These are phyloP conservation scores for Steinernema scapterisci DNA, from an alignment of 2,888 invertebrate species.

Conservation along the genomic window DNA sequence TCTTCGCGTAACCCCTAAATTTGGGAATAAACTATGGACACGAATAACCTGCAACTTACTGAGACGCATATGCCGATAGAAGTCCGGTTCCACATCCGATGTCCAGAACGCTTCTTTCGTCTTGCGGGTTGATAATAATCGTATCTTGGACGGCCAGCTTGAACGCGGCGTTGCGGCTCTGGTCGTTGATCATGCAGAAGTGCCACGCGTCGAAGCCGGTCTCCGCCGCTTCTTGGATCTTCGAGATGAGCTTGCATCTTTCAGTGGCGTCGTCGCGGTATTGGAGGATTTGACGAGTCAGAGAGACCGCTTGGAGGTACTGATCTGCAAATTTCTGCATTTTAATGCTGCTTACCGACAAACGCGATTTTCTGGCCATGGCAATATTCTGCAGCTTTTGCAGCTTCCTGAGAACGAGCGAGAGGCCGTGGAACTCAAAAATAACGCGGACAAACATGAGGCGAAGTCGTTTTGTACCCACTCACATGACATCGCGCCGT, in stretches of 20 bases:
- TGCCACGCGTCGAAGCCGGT: conserved; percentile 41
- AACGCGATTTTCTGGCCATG: no score
- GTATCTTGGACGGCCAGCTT: conserved; percentile 19
- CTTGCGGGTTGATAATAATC: background rate
- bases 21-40: background rate
- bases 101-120: conserved; percentile 32
- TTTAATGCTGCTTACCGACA: background rate
- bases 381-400: no score
- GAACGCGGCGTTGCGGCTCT: conserved; percentile 37
- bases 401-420: no score
- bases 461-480: no score
- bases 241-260: conserved; percentile 14
- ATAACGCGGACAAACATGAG: no score
- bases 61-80: conserved; percentile 19
- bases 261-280: conserved; percentile 33
- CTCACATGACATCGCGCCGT: no score
- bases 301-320: background rate
- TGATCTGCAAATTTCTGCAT: background rate
- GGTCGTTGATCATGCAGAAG: conserved; percentile 41
- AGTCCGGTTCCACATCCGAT: conserved; percentile 42
- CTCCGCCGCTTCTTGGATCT: conserved; percentile 36
- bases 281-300: background rate
- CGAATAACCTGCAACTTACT: background rate
- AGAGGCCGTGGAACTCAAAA: no score
- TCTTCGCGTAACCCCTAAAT: background rate